Conservation (phyloP, 2,113 vertebrate species). For the Sceloporus undulatus region DNA sequence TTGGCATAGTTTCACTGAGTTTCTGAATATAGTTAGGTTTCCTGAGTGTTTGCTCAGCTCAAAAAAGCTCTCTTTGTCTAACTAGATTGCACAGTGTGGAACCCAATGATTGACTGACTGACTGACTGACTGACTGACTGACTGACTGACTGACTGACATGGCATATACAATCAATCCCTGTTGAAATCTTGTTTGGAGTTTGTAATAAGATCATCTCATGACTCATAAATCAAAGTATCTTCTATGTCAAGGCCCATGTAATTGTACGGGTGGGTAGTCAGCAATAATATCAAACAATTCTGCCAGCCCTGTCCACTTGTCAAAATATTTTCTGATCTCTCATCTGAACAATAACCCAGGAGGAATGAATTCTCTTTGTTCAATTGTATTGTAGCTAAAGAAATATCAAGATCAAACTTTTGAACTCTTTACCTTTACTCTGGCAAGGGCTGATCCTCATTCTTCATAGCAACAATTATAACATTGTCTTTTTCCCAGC, state of each 20-base stretch:
- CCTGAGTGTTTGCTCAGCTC: constrained; percentile 14
- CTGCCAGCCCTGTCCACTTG: constrained; percentile 2
- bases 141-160: not conserved
- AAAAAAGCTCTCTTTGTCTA: not conserved
- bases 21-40: not conserved
- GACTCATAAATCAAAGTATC: constrained; percentile 3
- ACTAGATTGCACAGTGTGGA: not conserved
- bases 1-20: not conserved
- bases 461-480: not conserved
- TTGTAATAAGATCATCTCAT: not conserved
- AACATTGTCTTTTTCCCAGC: not conserved
- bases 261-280: not conserved
- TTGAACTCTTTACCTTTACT: not conserved
- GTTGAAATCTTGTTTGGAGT: constrained; percentile 10
- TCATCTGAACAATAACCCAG: constrained; percentile 19
- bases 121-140: too few species aligned
- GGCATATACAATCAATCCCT: not conserved
- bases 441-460: not conserved
- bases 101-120: not conserved
- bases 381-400: not conserved
- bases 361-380: not conserved
- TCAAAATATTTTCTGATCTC: constrained; percentile 2
- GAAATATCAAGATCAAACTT: not conserved
- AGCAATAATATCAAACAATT: not conserved
- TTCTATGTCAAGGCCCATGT: not conserved